These are phyloP conservation scores for Nylanderia fulva DNA, from an alignment of 1,140 invertebrate genomes.

Conservation along the genomic window DNA sequence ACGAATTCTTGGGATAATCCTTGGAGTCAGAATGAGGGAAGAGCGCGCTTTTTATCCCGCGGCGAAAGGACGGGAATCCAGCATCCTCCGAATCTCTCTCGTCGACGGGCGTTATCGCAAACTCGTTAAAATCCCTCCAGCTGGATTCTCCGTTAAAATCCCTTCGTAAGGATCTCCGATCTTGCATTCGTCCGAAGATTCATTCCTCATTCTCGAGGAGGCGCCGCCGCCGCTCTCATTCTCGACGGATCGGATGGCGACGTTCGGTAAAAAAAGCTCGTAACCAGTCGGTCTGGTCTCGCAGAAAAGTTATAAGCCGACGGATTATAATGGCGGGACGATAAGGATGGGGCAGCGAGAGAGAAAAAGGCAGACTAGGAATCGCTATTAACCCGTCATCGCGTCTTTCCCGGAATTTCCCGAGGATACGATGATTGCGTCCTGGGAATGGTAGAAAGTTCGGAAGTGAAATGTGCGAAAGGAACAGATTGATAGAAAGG, in stretches of 20 bases:
- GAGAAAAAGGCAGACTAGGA: constrained; percentile 58
- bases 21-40: constrained; percentile 36
- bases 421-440: constrained; percentile 38
- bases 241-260: constrained; percentile 24
- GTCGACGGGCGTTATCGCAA: constrained; percentile 66
- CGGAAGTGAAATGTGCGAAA: constrained; percentile 53
- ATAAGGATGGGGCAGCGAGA: constrained; percentile 73
- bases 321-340: constrained; percentile 78
- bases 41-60: constrained; percentile 12
- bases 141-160: constrained; percentile 44
- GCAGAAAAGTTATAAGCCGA: constrained; percentile 74
- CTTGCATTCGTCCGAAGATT: constrained; percentile 66
- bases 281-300: constrained; percentile 46
- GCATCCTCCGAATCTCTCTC: constrained; percentile 39
- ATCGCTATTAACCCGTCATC: constrained; percentile 72
- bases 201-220: constrained; percentile 64
- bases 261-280: constrained; percentile 45
- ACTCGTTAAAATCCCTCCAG: constrained; percentile 73
- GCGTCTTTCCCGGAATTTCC: constrained; percentile 17
- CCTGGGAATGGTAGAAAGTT: constrained; percentile 29
- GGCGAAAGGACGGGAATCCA: neutral
- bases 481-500: constrained; percentile 50
- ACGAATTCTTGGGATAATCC: constrained; percentile 50
- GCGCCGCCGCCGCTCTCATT: constrained; percentile 11
- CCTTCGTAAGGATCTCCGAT: constrained; percentile 59